Evolutionary conservation across 2,888 invertebrate genomes (phyloP).

Genomic region (Blomia tropicalis): DNA sequence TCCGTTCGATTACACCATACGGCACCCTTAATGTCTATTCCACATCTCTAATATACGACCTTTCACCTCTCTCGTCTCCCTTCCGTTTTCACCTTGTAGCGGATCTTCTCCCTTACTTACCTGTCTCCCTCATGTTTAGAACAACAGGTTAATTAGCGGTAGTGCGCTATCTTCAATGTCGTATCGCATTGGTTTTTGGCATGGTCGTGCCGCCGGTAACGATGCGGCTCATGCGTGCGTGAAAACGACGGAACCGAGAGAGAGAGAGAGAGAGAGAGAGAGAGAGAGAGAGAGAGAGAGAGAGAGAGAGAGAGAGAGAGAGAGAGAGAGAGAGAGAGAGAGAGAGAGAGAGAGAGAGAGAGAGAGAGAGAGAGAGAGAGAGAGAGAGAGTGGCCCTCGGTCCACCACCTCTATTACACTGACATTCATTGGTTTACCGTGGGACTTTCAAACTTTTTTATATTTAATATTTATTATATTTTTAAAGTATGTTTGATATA

Average conservation of each 20-base stretch:
- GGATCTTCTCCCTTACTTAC: no score
- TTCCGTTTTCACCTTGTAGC: neutral
- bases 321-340: constrained; percentile 16
- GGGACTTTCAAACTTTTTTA: no score
- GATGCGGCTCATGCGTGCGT: constrained; percentile 17
- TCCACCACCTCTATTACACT: neutral
- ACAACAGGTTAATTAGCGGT: constrained; percentile 11
- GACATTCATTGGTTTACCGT: neutral
- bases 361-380: constrained; percentile 6
- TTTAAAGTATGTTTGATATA: no score
- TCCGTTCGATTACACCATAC: neutral
- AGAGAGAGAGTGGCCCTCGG: constrained; percentile 1
- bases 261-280: neutral
- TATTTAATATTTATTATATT: no score
- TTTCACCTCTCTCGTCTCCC: constrained; percentile 5
- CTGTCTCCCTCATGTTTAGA: neutral
- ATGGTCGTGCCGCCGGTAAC: neutral
- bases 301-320: constrained; percentile 5
- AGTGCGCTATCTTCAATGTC: constrained; percentile 1
- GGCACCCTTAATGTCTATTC: neutral
- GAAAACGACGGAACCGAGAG: constrained; percentile 15
- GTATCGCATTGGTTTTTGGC: neutral
- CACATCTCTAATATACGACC: neutral
- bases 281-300: neutral
- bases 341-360: constrained; percentile 12